A percentile compares a stretch with the other conserved stretches of the same genome.
phyloP scores from a whole-genome alignment of 2,113 vertebrate species.

The Jaculus jaculus region DNA sequence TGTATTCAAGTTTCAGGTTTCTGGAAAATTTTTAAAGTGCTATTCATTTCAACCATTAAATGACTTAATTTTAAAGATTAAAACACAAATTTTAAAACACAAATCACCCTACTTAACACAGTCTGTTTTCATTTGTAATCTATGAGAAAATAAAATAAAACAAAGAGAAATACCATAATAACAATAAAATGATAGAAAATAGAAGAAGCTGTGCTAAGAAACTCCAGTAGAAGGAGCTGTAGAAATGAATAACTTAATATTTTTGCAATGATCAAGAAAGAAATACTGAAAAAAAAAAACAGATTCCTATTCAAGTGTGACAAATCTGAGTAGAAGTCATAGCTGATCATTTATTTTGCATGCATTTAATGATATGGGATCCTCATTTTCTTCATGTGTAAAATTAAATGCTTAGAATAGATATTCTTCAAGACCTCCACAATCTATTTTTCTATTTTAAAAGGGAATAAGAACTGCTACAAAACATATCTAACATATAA shows the following conservation, averaged over 20 bases:
- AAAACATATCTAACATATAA: neutral
- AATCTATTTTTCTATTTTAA: neutral
- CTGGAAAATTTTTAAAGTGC: conserved; percentile 18
- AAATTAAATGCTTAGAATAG: neutral
- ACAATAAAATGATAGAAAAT: neutral
- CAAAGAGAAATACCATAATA: neutral
- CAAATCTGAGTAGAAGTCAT: neutral
- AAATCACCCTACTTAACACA: neutral
- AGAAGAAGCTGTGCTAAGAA: conserved; percentile 33
- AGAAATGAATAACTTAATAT: conserved; percentile 40
- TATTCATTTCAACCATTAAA: conserved; percentile 33
- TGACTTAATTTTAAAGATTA: conserved; percentile 20
- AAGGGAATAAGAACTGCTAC: neutral
- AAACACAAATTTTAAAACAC: neutral
- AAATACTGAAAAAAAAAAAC: conserved; percentile 1
- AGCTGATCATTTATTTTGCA: neutral
- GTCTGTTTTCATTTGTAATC: neutral
- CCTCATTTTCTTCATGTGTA: neutral
- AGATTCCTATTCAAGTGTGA: neutral
- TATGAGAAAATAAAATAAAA: conserved; percentile 35
- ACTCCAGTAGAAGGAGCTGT: conserved; percentile 67
- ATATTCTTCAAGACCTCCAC: neutral
- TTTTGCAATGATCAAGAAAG: conserved; percentile 9
- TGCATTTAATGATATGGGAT: neutral
- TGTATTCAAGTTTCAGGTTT: conserved; percentile 24